Evolutionary conservation across 2,797 vertebrate species (phyloP).

Genomic region (Limosa lapponica): DNA sequence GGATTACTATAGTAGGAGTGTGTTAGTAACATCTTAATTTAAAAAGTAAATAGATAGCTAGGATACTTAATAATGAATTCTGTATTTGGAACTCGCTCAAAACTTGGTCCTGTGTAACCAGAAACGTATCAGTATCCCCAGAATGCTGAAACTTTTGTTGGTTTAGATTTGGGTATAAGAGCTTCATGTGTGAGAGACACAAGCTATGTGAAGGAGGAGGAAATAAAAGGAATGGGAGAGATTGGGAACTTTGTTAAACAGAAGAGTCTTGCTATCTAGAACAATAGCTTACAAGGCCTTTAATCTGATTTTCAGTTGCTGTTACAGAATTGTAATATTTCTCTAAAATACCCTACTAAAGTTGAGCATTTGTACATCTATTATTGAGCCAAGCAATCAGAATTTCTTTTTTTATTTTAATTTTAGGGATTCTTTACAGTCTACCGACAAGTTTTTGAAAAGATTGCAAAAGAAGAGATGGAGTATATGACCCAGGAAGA

Average conservation of each 20-base stretch:
- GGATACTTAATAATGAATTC: background rate
- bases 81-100: background rate
- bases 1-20: background rate
- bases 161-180: background rate
- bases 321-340: background rate
- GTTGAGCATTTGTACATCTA: background rate
- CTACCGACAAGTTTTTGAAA: conserved; percentile 91
- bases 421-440: conserved; percentile 91
- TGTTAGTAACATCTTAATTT: background rate
- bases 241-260: background rate
- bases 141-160: background rate
- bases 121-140: background rate
- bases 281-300: background rate
- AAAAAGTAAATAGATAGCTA: background rate
- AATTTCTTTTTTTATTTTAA: background rate
- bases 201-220: background rate
- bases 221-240: background rate
- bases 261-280: background rate
- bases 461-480: conserved; percentile 90
- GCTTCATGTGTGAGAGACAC: background rate
- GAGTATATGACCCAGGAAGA: conserved; percentile 84
- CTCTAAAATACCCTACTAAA: background rate
- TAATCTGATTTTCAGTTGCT: background rate
- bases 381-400: accelerated
- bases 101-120: background rate